phyloP scores from a whole-genome alignment of 2,888 invertebrate genomes.

The Melieria picta region DNA sequence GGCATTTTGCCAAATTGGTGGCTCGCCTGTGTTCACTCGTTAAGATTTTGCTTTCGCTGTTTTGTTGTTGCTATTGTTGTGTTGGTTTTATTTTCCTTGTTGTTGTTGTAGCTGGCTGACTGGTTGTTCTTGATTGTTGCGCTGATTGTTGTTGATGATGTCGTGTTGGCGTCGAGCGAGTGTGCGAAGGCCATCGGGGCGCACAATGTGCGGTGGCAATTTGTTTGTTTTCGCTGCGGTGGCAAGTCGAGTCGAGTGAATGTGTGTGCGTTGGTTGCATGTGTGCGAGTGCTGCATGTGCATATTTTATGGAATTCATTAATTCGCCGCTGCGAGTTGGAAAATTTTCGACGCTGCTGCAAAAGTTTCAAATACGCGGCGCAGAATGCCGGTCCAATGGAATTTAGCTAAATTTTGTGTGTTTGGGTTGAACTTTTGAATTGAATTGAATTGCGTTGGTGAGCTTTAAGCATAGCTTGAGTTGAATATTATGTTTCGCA shows the following conservation, averaged over 20 bases:
- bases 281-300: not conserved
- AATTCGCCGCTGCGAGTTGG: conserved; percentile 28
- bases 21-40: conserved; percentile 8
- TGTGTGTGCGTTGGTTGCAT: conserved; percentile 6
- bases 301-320: conserved; percentile 30
- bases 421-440: conserved; percentile 1
- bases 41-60: conserved; percentile 26
- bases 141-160: conserved; percentile 5
- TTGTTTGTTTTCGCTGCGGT: not conserved
- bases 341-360: not conserved
- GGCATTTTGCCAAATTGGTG: conserved; percentile 38
- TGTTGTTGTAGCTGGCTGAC: conserved; percentile 10
- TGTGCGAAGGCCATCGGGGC: too few species aligned
- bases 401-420: not conserved
- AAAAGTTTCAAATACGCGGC: not conserved
- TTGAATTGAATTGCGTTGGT: not conserved
- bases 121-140: conserved; percentile 16
- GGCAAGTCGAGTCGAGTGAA: not conserved
- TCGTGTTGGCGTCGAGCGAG: not conserved
- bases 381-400: not conserved
- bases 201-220: not conserved
- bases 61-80: conserved; percentile 25
- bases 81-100: conserved; percentile 19
- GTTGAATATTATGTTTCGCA: not conserved
- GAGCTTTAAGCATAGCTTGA: not conserved